phyloP scores from a whole-genome alignment of 2,888 invertebrate species.

The Resseliella maxima region DNA sequence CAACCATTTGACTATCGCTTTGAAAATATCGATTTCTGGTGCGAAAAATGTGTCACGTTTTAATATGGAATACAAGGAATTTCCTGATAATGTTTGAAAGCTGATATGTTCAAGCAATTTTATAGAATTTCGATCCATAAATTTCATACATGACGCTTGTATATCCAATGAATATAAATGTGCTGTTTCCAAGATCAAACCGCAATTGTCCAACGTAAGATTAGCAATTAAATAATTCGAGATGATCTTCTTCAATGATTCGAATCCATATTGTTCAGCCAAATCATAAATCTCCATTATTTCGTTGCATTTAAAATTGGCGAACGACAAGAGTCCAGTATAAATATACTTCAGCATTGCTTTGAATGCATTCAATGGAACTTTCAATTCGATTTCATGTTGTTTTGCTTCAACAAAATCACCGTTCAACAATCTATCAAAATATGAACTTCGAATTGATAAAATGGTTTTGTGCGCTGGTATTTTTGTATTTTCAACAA shows the following conservation, averaged over 20 bases:
- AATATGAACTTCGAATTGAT: background rate
- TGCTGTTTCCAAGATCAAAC: constrained; percentile 92
- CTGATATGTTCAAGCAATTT: constrained; percentile 87
- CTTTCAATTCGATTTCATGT: constrained; percentile 70
- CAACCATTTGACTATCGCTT: constrained; percentile 86
- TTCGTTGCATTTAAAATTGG: constrained; percentile 75
- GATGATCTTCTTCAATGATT: constrained; percentile 88
- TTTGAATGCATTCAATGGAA: constrained; percentile 86
- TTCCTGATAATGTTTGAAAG: constrained; percentile 85
- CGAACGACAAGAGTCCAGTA: constrained; percentile 79
- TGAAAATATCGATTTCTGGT: constrained; percentile 94
- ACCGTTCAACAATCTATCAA: background rate
- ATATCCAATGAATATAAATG: constrained; percentile 76
- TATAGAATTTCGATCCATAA: constrained; percentile 88
- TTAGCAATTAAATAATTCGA: constrained; percentile 92
- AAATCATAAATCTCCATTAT: constrained; percentile 82
- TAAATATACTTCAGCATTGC: constrained; percentile 95
- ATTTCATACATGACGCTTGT: constrained; percentile 81
- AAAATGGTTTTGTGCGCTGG: constrained; percentile 8
- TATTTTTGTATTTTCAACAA: background rate
- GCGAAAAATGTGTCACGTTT: constrained; percentile 96
- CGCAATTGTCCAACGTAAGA: constrained; percentile 88
- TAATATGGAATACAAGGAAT: constrained; percentile 85
- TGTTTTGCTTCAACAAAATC: background rate
- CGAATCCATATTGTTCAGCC: constrained; percentile 96